Percentiles rank a stretch among this genome's conserved stretches.
Conservation (phyloP, 2,888 invertebrate species). For the Heliconius charithonia region DNA sequence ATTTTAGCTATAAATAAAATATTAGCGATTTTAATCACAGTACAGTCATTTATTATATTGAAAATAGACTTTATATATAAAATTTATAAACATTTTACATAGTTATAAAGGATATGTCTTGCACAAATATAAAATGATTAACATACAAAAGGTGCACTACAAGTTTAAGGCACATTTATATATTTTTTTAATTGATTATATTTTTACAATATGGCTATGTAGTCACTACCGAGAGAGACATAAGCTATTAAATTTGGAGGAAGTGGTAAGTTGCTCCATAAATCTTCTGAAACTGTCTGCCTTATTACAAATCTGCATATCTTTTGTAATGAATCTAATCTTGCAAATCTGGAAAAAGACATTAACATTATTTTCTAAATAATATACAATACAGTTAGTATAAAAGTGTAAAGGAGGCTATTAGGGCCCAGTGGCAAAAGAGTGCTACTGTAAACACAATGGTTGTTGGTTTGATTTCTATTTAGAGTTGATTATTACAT, state of each 20-base stretch:
- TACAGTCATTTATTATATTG: conserved; percentile 52
- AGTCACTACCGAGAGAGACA: conserved; percentile 78
- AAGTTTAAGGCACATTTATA: conserved; percentile 61
- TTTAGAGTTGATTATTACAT: too few species aligned
- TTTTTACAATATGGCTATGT: conserved; percentile 73
- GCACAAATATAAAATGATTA: conserved; percentile 45
- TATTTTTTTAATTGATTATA: conserved; percentile 33
- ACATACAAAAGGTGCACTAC: conserved; percentile 52
- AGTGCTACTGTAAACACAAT: too few species aligned
- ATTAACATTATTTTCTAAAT: neutral
- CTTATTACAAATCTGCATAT: conserved; percentile 90
- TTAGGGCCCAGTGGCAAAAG: too few species aligned
- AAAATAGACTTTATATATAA: conserved; percentile 61
- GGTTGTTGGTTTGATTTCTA: too few species aligned
- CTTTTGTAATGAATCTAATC: conserved; percentile 87
- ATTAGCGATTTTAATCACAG: conserved; percentile 52
- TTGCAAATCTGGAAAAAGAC: conserved; percentile 85
- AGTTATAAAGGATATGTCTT: conserved; percentile 50
- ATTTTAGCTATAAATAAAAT: conserved; percentile 29
- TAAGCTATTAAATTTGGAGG: conserved; percentile 79
- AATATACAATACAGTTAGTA: too few species aligned
- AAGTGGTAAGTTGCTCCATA: conserved; percentile 87
- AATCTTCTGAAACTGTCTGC: conserved; percentile 86
- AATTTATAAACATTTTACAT: conserved; percentile 64
- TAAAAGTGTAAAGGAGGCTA: too few species aligned